Evolutionary conservation across 2,113 vertebrate species (phyloP), one percentile per base, ranked within the genome.

Genomic region (Aphyosemion australe): DNA sequence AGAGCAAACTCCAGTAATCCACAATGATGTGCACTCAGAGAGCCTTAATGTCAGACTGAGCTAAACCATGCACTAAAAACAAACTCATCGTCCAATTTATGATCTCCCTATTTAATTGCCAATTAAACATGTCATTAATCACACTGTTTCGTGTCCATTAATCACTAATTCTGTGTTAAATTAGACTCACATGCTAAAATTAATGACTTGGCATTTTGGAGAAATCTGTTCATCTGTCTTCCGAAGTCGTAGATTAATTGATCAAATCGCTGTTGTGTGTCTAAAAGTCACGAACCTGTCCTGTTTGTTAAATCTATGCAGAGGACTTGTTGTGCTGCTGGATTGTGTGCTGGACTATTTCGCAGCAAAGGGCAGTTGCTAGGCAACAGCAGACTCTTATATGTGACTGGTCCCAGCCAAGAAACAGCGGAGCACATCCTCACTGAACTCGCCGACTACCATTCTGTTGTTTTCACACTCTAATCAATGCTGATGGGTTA

Each of bases 301-400:
- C 48, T 14, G 18, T 51, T 50, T 42, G 46, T 64, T 64, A n/a
- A 45, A 51, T 56, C 37, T 12, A 56, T 56, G 39, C 16, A 32
- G 46, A 19, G 16, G 46, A 19, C 46, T 11, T 11, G n/a, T 18
- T 19, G 15, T 46, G 45, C 16, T n/a, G 45, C 6, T n/a, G 46
- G 46, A 48, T 48, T 19, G 16, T 18, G 46, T 12, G 16, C n/a
- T 5, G 21, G 58, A 15, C 45, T 42, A 41, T 39, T 54, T 68
- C 20, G 63, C 51, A 14, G 37, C 19, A 26, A 54, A 18, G 12
- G 42, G 37, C 64, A 74, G 72, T 74, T 66, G 63, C 72, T 13
- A 50, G 18, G 64, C 46, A 68, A 62, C 51, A 43, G 26, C 11
- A 1, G 45, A 65, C 39, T 65, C 46, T n/a, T 48, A 9, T n/a